phyloP scores from a whole-genome alignment of 2,888 invertebrate species.

The Argyresthia goedartella region DNA sequence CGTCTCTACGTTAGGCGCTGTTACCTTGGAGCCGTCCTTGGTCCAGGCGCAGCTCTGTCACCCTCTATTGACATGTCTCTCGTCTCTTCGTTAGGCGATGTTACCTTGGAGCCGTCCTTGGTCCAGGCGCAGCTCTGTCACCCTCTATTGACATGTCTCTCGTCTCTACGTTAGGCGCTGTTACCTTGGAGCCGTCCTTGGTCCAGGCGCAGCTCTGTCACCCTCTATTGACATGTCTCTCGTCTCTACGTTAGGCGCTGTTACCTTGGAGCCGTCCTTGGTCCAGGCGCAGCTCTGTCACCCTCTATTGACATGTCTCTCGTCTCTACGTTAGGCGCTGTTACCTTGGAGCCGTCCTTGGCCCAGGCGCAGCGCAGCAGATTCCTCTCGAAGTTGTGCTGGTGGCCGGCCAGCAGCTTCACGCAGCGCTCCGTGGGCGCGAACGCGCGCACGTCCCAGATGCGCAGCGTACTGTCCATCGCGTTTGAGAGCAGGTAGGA shows the following conservation, averaged over 20 bases:
- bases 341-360: constrained; percentile 89
- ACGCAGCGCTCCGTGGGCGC: constrained; percentile 94
- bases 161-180: no score
- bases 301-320: neutral
- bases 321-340: no score
- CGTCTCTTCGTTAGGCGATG: no score
- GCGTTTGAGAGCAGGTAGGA: constrained; percentile 94
- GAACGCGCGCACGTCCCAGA: constrained; percentile 98
- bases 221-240: neutral
- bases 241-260: no score
- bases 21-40: constrained; percentile 90
- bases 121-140: constrained; percentile 91
- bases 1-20: no score
- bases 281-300: neutral
- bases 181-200: constrained; percentile 67
- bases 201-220: neutral
- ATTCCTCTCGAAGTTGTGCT: constrained; percentile 98
- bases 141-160: neutral
- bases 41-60: constrained; percentile 91
- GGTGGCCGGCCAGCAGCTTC: constrained; percentile 92
- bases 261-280: constrained; percentile 67
- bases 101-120: constrained; percentile 90
- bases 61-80: neutral
- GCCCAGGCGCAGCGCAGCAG: constrained; percentile 95
- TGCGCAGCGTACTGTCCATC: constrained; percentile 95